A percentile compares a stretch with the other conserved stretches of the same genome.
These are phyloP conservation scores for Chrysocyon brachyurus DNA, from an alignment of 2,797 vertebrate genomes.

Conservation along the genomic window DNA sequence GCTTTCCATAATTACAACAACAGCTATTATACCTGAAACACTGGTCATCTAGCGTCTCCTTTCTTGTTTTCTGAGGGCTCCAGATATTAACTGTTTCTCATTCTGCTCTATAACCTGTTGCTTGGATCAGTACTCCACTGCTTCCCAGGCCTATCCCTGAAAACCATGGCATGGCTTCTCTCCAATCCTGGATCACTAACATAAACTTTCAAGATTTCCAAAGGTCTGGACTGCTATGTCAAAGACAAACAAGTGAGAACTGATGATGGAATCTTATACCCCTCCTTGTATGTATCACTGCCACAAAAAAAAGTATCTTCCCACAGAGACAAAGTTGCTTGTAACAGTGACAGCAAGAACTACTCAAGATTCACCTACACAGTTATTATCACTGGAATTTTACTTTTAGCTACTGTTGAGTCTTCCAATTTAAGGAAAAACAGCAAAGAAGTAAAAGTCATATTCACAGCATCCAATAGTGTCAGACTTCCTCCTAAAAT, in stretches of 20 bases:
- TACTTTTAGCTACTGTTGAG: conserved; percentile 31
- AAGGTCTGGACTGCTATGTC: neutral
- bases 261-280: neutral
- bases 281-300: neutral
- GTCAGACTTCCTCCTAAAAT: neutral
- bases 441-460: conserved; percentile 34
- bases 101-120: neutral
- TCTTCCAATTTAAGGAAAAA: conserved; percentile 2
- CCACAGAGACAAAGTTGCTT: neutral
- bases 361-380: neutral
- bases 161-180: neutral
- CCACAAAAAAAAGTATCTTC: conserved; percentile 17
- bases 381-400: conserved; percentile 21
- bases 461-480: neutral
- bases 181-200: neutral
- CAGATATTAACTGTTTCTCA: neutral
- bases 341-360: conserved; percentile 9
- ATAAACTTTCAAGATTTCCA: conserved; percentile 39
- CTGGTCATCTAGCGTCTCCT: neutral
- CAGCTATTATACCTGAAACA: neutral
- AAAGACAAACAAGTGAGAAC: conserved; percentile 15
- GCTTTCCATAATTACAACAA: neutral
- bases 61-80: neutral
- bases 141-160: neutral
- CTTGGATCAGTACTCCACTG: neutral